Evolutionary conservation across 1,140 invertebrate genomes (phyloP), one percentile per base, ranked within the genome.

Genomic region (Uloborus diversus): DNA sequence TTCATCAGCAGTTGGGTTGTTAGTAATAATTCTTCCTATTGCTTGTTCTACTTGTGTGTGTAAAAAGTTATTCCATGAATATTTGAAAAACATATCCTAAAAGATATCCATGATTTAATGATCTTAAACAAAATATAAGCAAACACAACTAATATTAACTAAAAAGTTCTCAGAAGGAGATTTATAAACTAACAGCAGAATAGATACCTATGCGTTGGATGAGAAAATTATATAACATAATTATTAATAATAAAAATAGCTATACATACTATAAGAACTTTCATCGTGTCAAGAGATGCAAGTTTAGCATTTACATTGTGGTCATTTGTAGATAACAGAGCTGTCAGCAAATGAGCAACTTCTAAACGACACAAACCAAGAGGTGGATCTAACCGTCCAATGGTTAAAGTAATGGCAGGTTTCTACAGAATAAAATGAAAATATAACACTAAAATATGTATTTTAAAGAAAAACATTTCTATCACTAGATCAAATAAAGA

Each of bases 1-100:
- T 75, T 81, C 53, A 56, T 81, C 83, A 79, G 85, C 84, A 56
- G 84, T 83, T 32, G 86, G 84, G 47, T 76, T 75, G 82, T 86
- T 88, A 73, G 82, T 85, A 73, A 94, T 88, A 82, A 93, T 91
- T 86, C 91, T 89, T 65, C 88, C 87, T 70, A 96, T 88, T 84
- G 92, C 91, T 85, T 91, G 90, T 86, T 92, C 91, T 61, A 95
- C 92, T 89, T 94, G 92, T 73, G 92, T 92, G 87, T 96, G 95
- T 82, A 96, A 88, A 87, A 96, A 96, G 88, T 95, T 96, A 88
- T 96, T 96, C 90, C 93, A 92, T 33, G 90, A 89, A 88, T 92
- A 94, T 85, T 90, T 89, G 86, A 95, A 94, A 89, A 94, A 93
- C 86, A 96, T 88, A 88, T 95, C 92, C 89, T 95, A 86, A 59